Evolutionary conservation across 1,140 invertebrate genomes (phyloP).

Genomic region (Eurosta solidaginis): DNA sequence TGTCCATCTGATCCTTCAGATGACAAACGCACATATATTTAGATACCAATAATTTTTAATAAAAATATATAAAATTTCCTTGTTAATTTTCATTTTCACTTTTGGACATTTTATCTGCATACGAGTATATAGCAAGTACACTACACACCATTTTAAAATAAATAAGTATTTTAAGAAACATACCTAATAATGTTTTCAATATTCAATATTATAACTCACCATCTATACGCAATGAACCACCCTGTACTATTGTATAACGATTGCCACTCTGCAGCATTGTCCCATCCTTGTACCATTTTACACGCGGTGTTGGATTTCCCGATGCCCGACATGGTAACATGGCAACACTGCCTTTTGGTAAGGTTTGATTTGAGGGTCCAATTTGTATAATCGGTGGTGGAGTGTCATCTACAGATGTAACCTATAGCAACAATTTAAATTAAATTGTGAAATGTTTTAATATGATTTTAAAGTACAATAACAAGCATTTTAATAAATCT

Average conservation of each 20-base stretch:
- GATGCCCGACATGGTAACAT: slow-evolving; percentile 80
- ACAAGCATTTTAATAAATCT: too few relatives aligned
- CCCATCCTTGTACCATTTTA: slow-evolving; percentile 85
- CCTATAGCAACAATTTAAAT: slow-evolving; percentile 58
- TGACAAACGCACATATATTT: too few relatives aligned
- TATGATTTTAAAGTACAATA: not conserved
- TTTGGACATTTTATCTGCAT: too few relatives aligned
- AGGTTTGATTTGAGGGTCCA: slow-evolving; percentile 88
- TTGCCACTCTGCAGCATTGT: slow-evolving; percentile 55
- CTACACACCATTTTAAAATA: not conserved
- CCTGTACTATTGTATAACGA: slow-evolving; percentile 54
- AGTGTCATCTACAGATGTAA: slow-evolving; percentile 75
- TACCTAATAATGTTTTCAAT: not conserved
- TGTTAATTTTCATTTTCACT: too few relatives aligned
- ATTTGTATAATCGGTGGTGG: slow-evolving; percentile 90
- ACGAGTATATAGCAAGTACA: too few relatives aligned
- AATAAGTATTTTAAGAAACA: not conserved
- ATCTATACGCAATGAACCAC: slow-evolving; percentile 79
- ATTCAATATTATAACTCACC: slow-evolving; percentile 62
- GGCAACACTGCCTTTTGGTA: slow-evolving; percentile 78
- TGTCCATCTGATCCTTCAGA: too few relatives aligned
- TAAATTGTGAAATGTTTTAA: not conserved
- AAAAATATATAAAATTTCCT: too few relatives aligned
- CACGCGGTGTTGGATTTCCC: slow-evolving; percentile 71
- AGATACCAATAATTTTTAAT: too few relatives aligned